phyloP scores from a whole-genome alignment of 2,888 invertebrate species.

The Drosophila meridionalis region DNA sequence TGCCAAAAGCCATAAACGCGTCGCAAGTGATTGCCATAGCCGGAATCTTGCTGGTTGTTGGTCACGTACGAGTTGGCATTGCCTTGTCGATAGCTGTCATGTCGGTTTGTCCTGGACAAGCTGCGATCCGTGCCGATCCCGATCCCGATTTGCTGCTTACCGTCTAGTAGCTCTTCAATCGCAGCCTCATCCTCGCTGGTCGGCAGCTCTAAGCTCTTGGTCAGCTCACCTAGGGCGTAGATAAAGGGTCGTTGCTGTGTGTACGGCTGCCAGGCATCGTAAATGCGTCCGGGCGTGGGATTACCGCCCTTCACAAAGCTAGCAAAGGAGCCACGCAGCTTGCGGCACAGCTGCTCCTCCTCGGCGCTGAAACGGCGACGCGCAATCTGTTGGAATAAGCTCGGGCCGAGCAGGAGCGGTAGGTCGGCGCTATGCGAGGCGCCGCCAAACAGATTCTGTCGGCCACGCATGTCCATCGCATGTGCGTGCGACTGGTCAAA shows the following conservation, averaged over 20 bases:
- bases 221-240: constrained; percentile 80
- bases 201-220: constrained; percentile 30
- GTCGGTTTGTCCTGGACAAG: constrained; percentile 74
- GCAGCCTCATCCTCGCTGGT: constrained; percentile 67
- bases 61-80: constrained; percentile 56
- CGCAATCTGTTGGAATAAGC: constrained; percentile 88
- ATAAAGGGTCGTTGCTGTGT: constrained; percentile 82
- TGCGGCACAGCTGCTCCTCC: constrained; percentile 87
- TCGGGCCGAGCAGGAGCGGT: constrained; percentile 88
- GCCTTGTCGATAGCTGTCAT: constrained; percentile 61
- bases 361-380: constrained; percentile 87
- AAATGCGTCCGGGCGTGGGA: constrained; percentile 86
- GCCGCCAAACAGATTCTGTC: constrained; percentile 85
- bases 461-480: constrained; percentile 85
- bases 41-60: constrained; percentile 74
- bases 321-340: constrained; percentile 86
- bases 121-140: constrained; percentile 45
- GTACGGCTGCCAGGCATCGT: constrained; percentile 88
- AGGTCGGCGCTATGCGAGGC: constrained; percentile 89
- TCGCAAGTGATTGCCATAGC: constrained; percentile 82
- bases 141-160: constrained; percentile 37
- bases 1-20: constrained; percentile 84
- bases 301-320: constrained; percentile 87
- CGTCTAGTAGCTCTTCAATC: constrained; percentile 79
- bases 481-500: constrained; percentile 83